Percentiles rank a stretch among this genome's conserved stretches.
Evolutionary conservation across 1,140 invertebrate genomes (phyloP).

Genomic region (Bombus turneri): DNA sequence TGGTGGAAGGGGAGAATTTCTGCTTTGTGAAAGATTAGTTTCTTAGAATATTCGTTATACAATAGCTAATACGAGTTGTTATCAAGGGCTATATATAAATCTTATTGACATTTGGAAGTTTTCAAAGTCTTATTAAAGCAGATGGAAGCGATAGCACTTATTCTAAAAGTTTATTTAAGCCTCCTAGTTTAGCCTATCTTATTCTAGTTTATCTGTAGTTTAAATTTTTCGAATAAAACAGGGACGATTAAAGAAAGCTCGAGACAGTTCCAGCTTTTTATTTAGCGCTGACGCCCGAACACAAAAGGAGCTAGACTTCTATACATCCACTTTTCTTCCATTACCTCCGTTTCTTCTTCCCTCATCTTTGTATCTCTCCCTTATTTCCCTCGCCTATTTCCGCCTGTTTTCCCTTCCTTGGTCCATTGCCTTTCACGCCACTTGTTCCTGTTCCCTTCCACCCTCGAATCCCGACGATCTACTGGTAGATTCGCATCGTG

Average conservation of each 20-base stretch:
- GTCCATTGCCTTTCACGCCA: neutral
- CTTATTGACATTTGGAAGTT: neutral
- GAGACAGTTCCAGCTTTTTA: neutral
- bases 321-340: constrained; percentile 27
- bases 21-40: neutral
- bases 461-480: constrained; percentile 45
- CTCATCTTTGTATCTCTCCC: neutral
- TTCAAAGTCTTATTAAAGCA: no score
- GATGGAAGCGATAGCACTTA: no score
- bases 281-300: neutral
- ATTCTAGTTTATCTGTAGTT: neutral
- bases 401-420: neutral
- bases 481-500: constrained; percentile 15
- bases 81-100: neutral
- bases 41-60: no score
- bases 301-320: neutral
- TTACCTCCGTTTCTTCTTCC: constrained; percentile 3
- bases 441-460: neutral
- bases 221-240: neutral
- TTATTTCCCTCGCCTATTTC: neutral
- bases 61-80: no score
- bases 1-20: neutral
- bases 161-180: no score
- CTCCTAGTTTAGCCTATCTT: no score
- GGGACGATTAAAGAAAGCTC: neutral